These are phyloP conservation scores for Torymus auratus DNA, from an alignment of 2,888 invertebrate species.

Conservation along the genomic window DNA sequence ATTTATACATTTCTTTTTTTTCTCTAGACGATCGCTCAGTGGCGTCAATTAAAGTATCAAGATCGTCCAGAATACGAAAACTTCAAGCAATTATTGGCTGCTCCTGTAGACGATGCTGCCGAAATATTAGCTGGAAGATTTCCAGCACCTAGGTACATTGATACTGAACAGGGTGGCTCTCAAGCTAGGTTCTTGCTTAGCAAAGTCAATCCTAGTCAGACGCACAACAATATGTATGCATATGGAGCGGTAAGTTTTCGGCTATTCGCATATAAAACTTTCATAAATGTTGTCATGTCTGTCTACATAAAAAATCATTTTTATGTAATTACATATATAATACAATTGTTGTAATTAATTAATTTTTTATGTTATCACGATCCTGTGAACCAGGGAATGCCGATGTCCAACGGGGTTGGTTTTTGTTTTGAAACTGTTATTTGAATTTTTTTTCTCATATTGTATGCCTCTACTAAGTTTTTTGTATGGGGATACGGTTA, in stretches of 20 bases:
- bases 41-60: conserved; percentile 97
- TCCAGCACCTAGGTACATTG: conserved; percentile 99
- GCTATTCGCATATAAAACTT: conserved; percentile 11
- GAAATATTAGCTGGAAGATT: conserved; percentile 97
- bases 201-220: conserved; percentile 99
- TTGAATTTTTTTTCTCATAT: conserved; percentile 45
- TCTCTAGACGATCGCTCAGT: conserved; percentile 94
- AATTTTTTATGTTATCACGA: conserved; percentile 72
- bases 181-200: conserved; percentile 98
- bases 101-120: conserved; percentile 97
- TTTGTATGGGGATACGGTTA: conserved; percentile 11
- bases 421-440: conserved; percentile 73
- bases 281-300: neutral
- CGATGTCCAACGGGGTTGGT: conserved; percentile 84
- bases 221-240: conserved; percentile 99
- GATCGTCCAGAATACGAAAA: conserved; percentile 98
- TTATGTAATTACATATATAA: conserved; percentile 12
- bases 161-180: conserved; percentile 99
- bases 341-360: conserved; percentile 69
- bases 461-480: conserved; percentile 14
- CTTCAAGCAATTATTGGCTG: conserved; percentile 95
- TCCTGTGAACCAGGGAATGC: conserved; percentile 81
- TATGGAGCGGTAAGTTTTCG: conserved; percentile 88
- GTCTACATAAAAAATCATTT: conserved; percentile 9
- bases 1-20: neutral